These are phyloP conservation scores for Anguilla megastoma DNA, from an alignment of 2,797 vertebrate species.

Conservation along the genomic window DNA sequence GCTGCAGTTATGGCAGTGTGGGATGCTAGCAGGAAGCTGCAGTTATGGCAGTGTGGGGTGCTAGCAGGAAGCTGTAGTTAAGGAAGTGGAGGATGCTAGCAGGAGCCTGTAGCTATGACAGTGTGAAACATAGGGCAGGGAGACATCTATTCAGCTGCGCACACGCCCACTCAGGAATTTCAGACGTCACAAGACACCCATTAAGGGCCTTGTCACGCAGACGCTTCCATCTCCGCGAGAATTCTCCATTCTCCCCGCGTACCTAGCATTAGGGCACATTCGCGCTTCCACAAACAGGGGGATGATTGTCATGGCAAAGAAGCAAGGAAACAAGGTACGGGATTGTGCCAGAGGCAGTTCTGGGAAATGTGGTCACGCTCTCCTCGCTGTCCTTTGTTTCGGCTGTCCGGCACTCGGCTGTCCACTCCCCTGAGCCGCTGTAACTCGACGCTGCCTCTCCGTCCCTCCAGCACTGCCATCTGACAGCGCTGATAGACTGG, in stretches of 20 bases:
- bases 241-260: background rate
- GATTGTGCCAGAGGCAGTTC: background rate
- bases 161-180: slow-evolving; percentile 15
- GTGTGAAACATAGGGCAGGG: background rate
- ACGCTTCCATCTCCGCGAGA: background rate
- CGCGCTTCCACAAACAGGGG: background rate
- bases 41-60: background rate
- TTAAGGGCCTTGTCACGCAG: background rate
- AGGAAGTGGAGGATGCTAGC: background rate
- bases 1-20: background rate
- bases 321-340: background rate
- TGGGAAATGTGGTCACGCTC: background rate
- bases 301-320: background rate
- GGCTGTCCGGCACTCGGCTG: background rate
- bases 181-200: background rate
- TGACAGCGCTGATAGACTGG: background rate
- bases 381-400: background rate
- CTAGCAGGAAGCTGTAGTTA: background rate
- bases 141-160: background rate
- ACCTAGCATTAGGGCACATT: background rate
- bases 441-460: background rate
- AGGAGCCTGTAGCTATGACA: background rate
- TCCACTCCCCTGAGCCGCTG: background rate
- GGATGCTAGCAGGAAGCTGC: background rate
- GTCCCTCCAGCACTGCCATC: background rate